Evolutionary conservation across 2,888 invertebrate genomes (phyloP), one percentile per base, ranked within the genome.

Genomic region (Stenodema calcarata): DNA sequence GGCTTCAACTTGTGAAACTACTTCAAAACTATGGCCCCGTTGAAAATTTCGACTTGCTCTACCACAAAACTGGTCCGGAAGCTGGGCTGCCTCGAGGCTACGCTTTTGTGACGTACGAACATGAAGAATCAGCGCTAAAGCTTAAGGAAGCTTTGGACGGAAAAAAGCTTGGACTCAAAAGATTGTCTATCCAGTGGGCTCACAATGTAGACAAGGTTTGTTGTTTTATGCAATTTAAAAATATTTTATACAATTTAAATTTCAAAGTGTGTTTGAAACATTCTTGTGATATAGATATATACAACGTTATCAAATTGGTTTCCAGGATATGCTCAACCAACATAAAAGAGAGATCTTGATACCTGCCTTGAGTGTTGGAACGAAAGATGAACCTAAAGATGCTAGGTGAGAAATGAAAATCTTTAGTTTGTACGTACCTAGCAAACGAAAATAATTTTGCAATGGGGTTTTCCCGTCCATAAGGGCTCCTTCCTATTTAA

Each of bases 1-100:
- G 97, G 97, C 97, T 95, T 95, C 95, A 97, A 94, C 94, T 98
- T 93, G 93, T 98, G 92, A 98, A 98, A 96, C 94, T 98, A 93
- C 94, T 97, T 92, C 97, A 98, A 94, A 95, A 96, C 94, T 95
- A 96, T 94, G 98, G 98, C 91, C 93, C 94, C 91, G 96, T 98
- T 91, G 96, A 97, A 93, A 97, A 98, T 94, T 98, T 98, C 92
- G 98, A 98, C 92, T 95, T 98, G 92, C 94, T 98, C 89, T 98
- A 97, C 91, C 97, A 98, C 92, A 97, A 97, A 89, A 94, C 95
- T 89, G 98, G 98, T 89, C 97, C 97, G 54, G 94, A 95, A 89
- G 94, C 94, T 89, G 98, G 98, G 82, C 96, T 96, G 91, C 97
- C 98, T 0, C 93, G 97, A 88, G 98, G 98, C 27, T 98, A 98